Evolutionary conservation across 2,797 vertebrate species (phyloP).

Genomic region (Coluber constrictor): DNA sequence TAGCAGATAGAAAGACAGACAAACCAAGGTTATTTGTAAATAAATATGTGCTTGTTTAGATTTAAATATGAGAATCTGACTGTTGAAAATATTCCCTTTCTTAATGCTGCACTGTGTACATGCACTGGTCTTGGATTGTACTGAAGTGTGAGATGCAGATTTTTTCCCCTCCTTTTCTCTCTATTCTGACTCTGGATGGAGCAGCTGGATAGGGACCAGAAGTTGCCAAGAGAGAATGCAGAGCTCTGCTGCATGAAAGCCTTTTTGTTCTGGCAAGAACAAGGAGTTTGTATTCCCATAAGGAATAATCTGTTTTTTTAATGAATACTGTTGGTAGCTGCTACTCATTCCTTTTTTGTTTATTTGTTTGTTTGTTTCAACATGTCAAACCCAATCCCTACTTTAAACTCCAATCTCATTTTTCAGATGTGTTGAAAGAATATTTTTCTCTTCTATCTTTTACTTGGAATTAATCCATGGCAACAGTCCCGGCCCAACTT

Average conservation of each 20-base stretch:
- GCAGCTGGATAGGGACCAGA: not conserved
- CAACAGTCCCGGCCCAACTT: not conserved
- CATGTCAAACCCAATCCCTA: not conserved
- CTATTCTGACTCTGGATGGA: not conserved
- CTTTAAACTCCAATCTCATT: not conserved
- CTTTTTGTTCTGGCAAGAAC: not conserved
- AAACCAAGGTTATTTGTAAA: not conserved
- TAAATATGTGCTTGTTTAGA: not conserved
- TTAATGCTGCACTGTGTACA: not conserved
- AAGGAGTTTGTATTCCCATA: conserved; percentile 20
- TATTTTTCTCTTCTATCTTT: not conserved
- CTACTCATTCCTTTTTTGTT: conserved; percentile 22
- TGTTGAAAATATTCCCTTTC: not conserved
- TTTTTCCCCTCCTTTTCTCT: not conserved
- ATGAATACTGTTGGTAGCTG: not conserved
- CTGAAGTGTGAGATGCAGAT: not conserved
- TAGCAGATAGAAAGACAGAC: not conserved
- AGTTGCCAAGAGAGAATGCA: not conserved
- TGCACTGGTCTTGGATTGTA: not conserved
- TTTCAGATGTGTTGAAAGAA: not conserved
- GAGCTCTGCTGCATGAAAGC: not conserved
- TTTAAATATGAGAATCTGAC: not conserved
- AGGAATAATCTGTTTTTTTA: not conserved
- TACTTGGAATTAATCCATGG: not conserved
- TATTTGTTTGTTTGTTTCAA: not conserved